These are phyloP conservation scores for Halocaridina rubra DNA, from an alignment of 2,888 invertebrate species.

Conservation along the genomic window DNA sequence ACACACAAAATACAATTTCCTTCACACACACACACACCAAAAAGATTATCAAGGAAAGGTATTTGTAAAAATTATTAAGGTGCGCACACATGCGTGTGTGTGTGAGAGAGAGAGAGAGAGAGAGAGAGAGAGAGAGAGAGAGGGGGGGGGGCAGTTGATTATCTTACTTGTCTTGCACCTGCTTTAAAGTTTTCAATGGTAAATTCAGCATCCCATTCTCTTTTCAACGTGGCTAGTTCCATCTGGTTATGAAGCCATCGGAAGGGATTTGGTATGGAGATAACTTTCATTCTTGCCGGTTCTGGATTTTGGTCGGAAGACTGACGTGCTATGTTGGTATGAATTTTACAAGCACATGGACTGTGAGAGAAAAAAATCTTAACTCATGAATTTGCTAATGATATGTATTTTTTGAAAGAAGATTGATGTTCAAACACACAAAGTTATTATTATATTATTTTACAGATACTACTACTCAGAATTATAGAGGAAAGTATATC, in stretches of 20 bases:
- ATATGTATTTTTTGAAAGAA: too few species aligned
- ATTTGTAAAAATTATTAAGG: neutral
- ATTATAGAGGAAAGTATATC: too few species aligned
- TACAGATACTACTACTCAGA: too few species aligned
- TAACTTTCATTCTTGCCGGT: conserved; percentile 1
- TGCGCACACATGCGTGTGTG: neutral
- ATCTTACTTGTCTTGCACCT: conserved; percentile 46
- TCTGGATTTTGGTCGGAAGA: neutral
- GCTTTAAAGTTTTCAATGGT: conserved; percentile 27
- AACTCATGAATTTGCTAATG: too few species aligned
- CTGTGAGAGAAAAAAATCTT: neutral
- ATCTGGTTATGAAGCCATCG: conserved; percentile 39
- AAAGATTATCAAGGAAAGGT: neutral
- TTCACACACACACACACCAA: neutral
- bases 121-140: conserved; percentile 1
- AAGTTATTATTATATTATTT: too few species aligned
- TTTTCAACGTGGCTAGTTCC: conserved; percentile 28
- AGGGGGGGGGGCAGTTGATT: neutral
- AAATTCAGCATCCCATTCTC: conserved; percentile 46
- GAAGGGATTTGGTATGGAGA: conserved; percentile 42
- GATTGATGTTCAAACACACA: too few species aligned
- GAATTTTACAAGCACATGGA: neutral
- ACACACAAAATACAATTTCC: too few species aligned
- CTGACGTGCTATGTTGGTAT: neutral
- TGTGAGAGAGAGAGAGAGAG: neutral